Evolutionary conservation across 2,797 vertebrate genomes (phyloP).

Genomic region (Pangasius djambal): DNA sequence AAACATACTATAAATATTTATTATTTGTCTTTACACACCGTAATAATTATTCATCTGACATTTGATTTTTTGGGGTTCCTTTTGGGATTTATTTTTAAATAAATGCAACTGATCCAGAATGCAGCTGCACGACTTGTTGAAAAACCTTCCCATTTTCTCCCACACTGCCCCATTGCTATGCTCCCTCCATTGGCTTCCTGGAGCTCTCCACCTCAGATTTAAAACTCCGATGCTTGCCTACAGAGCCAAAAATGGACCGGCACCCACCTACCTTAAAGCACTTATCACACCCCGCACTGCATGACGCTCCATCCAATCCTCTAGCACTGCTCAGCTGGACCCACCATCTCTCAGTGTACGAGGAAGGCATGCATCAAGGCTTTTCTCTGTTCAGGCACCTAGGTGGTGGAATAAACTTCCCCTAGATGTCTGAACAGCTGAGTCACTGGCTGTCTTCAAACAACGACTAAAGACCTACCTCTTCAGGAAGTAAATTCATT

Average conservation of each 20-base stretch:
- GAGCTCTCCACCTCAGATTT: not conserved
- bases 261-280: not conserved
- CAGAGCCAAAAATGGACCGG: not conserved
- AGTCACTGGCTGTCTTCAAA: not conserved
- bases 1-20: not conserved
- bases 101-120: not conserved
- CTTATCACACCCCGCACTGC: not conserved
- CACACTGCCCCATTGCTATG: not conserved
- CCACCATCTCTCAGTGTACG: not conserved
- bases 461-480: not conserved
- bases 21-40: not conserved
- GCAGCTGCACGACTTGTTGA: not conserved
- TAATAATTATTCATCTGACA: not conserved
- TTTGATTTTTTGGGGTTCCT: not conserved
- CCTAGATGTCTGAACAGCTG: not conserved
- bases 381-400: not conserved
- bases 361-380: not conserved
- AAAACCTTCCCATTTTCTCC: no score
- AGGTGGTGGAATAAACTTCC: not conserved
- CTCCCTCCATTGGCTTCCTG: no score
- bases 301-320: not conserved
- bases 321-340: not conserved
- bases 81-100: not conserved
- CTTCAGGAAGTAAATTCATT: not conserved
- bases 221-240: not conserved